These are phyloP conservation scores for Ciconia nigra DNA, from an alignment of 2,797 vertebrate species.

Conservation along the genomic window DNA sequence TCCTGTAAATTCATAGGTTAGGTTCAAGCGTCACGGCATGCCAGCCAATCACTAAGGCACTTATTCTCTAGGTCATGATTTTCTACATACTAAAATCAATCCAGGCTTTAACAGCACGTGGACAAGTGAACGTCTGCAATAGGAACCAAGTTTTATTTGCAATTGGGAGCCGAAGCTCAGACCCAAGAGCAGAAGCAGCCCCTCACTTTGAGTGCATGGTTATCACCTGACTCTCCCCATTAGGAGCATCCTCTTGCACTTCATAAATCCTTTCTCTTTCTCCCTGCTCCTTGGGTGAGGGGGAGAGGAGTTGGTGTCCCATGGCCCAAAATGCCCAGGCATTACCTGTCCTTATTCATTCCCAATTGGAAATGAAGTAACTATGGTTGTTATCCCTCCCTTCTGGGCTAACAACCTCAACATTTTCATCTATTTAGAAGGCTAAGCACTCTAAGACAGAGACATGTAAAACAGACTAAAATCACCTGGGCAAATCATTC, in stretches of 20 bases:
- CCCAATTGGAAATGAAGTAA: background rate
- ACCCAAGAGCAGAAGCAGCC: background rate
- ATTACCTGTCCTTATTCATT: background rate
- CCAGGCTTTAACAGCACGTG: background rate
- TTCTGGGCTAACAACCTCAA: background rate
- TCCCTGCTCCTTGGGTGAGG: background rate
- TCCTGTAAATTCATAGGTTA: background rate
- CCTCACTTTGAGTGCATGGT: background rate
- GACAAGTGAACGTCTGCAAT: background rate
- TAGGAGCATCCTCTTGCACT: background rate
- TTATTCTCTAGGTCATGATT: background rate
- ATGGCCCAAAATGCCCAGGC: background rate
- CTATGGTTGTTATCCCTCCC: background rate
- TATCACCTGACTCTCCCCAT: background rate
- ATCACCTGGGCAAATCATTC: background rate
- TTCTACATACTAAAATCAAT: background rate
- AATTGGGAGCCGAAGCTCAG: background rate
- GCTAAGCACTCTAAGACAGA: background rate
- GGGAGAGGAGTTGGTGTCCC: background rate
- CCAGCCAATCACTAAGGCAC: background rate
- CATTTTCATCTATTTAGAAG: background rate
- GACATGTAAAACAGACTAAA: background rate
- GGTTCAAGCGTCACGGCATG: rapidly evolving
- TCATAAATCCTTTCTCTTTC: background rate
- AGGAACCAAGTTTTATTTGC: background rate